phyloP scores from a whole-genome alignment of 2,113 vertebrate species.

The Climacteris rufus region DNA sequence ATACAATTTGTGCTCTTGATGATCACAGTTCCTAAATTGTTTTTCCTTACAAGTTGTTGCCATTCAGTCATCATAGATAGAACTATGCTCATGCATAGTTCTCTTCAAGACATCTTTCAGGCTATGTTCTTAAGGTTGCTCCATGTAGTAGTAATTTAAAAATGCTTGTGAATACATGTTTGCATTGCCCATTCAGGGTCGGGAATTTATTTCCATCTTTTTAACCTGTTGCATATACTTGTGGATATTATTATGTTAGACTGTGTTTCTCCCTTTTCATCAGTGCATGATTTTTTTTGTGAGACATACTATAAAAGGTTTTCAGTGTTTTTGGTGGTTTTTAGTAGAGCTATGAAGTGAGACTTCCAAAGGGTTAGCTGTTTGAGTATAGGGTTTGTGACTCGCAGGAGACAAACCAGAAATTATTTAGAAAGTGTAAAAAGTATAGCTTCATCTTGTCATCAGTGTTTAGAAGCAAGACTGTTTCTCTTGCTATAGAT shows the following conservation, averaged over 20 bases:
- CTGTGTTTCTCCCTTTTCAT: neutral
- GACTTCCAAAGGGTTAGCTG: neutral
- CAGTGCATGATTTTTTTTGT: neutral
- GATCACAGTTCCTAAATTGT: neutral
- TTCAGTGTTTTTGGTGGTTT: neutral
- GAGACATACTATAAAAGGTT: neutral
- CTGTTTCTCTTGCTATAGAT: neutral
- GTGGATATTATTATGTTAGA: neutral
- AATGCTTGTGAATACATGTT: neutral
- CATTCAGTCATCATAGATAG: neutral
- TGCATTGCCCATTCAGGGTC: neutral
- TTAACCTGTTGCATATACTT: neutral
- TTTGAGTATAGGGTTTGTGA: neutral
- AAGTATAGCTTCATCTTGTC: neutral
- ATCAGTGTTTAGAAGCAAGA: neutral
- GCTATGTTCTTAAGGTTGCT: neutral
- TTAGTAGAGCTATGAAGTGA: neutral
- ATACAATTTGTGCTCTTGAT: neutral
- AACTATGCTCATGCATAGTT: neutral
- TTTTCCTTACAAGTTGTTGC: neutral
- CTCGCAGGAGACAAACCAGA: neutral
- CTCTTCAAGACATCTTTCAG: neutral
- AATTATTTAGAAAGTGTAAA: neutral
- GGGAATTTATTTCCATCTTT: neutral
- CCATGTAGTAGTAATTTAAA: neutral